A percentile compares a stretch with the other conserved stretches of the same genome.
These are phyloP conservation scores for Leuciscus waleckii DNA, from an alignment of 2,797 vertebrate genomes.

Conservation along the genomic window DNA sequence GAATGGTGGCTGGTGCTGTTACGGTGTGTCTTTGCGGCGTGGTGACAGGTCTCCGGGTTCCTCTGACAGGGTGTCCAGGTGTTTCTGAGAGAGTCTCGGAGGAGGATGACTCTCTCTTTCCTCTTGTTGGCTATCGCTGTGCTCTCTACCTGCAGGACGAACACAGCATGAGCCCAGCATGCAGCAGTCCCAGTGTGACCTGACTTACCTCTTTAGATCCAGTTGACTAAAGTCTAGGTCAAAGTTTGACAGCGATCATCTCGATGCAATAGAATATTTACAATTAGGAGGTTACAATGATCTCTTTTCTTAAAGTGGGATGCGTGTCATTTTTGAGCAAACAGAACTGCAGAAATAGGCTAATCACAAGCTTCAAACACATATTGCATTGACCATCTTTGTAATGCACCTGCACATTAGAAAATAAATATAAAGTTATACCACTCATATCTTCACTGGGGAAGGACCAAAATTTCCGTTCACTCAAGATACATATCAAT, in stretches of 20 bases:
- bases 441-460: background rate
- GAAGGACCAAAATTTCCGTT: background rate
- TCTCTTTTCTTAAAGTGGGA: background rate
- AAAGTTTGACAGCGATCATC: background rate
- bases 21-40: constrained; percentile 59
- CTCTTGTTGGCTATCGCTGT: constrained; percentile 44
- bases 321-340: background rate
- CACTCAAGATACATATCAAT: background rate
- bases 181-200: constrained; percentile 4
- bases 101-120: constrained; percentile 46
- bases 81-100: constrained; percentile 33
- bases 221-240: background rate
- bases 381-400: background rate
- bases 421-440: background rate
- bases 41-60: constrained; percentile 38
- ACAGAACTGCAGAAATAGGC: background rate
- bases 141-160: constrained; percentile 60
- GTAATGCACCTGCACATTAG: background rate
- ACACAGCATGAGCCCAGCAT: constrained; percentile 43
- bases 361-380: background rate
- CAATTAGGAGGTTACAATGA: background rate
- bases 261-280: background rate
- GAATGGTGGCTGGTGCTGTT: constrained; percentile 64
- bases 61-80: constrained; percentile 55
- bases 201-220: constrained; percentile 14